Evolutionary conservation across 2,113 vertebrate genomes (phyloP).

Genomic region (Ptilorrhoa leucosticta): DNA sequence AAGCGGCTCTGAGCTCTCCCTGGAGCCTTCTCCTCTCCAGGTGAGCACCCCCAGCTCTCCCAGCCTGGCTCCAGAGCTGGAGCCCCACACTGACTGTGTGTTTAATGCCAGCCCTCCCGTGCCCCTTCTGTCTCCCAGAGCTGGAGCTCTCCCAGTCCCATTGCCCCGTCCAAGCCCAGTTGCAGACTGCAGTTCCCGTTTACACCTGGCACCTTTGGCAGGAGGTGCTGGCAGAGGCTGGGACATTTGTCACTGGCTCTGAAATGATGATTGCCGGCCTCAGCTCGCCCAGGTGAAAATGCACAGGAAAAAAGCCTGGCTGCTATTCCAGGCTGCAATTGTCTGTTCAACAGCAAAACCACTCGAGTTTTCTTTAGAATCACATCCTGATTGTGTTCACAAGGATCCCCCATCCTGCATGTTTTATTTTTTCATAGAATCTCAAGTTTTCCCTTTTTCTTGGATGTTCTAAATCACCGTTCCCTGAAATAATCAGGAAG

Average conservation of each 20-base stretch:
- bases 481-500: background rate
- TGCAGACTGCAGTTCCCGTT: background rate
- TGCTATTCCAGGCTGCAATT: background rate
- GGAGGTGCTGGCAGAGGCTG: background rate
- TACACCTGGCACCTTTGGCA: background rate
- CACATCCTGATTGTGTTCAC: background rate
- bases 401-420: background rate
- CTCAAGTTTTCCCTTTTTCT: background rate
- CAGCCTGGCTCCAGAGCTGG: background rate
- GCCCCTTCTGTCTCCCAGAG: background rate
- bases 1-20: background rate
- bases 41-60: background rate
- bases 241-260: background rate
- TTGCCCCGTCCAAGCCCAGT: accelerated
- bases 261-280: background rate
- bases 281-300: accelerated
- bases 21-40: background rate
- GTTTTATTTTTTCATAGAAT: background rate
- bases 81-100: background rate
- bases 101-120: background rate
- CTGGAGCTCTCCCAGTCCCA: background rate
- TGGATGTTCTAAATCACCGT: background rate
- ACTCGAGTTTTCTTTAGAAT: background rate
- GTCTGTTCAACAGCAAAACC: background rate
- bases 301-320: background rate